phyloP scores from a whole-genome alignment of 2,888 invertebrate species.

The Mimachlamys varia region DNA sequence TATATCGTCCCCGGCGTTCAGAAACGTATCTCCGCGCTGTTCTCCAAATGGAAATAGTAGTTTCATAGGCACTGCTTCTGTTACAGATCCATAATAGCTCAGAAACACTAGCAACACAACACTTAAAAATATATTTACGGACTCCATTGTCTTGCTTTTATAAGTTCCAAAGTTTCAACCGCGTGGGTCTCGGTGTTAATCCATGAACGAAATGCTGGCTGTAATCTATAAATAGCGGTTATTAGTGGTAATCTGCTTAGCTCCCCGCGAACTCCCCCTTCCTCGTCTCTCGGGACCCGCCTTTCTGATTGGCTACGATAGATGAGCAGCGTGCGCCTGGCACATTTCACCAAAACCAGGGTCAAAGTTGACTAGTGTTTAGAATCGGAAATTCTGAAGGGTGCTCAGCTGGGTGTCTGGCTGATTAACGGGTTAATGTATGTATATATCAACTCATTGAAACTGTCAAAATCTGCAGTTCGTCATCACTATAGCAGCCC shows the following conservation, averaged over 20 bases:
- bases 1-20: constrained; percentile 85
- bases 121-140: not conserved
- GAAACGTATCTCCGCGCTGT: constrained; percentile 83
- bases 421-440: constrained; percentile 20
- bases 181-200: not conserved
- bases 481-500: not conserved
- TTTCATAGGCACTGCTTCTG: constrained; percentile 55
- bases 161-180: not conserved
- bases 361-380: constrained; percentile 19
- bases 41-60: constrained; percentile 83
- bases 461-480: constrained; percentile 19
- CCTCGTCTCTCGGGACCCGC: not conserved
- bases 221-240: constrained; percentile 14
- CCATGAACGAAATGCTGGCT: constrained; percentile 7
- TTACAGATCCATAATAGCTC: constrained; percentile 44
- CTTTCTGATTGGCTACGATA: not conserved
- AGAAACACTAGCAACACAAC: constrained; percentile 13
- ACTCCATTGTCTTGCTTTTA: constrained; percentile 17
- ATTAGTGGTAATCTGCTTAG: constrained; percentile 32
- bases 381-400: constrained; percentile 24
- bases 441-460: constrained; percentile 28
- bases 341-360: constrained; percentile 25
- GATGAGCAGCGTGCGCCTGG: constrained; percentile 14
- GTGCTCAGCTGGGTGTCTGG: constrained; percentile 34
- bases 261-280: not conserved